Evolutionary conservation across 1,140 invertebrate genomes (phyloP).

Genomic region (Drosophila virilis): DNA sequence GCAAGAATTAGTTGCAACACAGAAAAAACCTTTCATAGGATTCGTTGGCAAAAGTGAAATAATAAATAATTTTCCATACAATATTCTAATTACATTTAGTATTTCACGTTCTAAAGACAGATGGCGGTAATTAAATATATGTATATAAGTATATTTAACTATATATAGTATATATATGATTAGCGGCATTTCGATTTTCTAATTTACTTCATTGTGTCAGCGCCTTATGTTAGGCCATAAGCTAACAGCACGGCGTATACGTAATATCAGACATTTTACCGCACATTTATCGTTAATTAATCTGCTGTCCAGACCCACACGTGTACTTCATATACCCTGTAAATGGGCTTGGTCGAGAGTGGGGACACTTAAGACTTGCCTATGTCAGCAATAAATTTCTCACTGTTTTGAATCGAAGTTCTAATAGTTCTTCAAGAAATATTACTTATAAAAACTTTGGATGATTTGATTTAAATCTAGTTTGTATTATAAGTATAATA

Average conservation of each 20-base stretch:
- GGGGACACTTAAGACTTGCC: background rate
- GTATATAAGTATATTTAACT: background rate
- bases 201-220: slow-evolving; percentile 12
- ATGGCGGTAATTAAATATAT: slow-evolving; percentile 2
- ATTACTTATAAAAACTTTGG: no score
- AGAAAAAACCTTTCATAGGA: background rate
- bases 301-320: slow-evolving; percentile 11
- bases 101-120: background rate
- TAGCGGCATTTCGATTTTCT: slow-evolving; percentile 9
- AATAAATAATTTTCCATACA: background rate
- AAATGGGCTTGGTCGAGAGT: background rate
- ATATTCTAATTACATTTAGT: background rate
- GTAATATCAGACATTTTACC: slow-evolving; percentile 27
- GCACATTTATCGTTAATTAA: slow-evolving; percentile 36
- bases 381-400: background rate
- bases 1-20: background rate
- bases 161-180: slow-evolving; percentile 6
- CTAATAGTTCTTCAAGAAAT: background rate
- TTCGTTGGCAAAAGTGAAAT: background rate
- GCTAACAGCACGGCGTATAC: slow-evolving; percentile 36
- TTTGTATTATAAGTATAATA: no score
- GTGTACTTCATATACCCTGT: slow-evolving; percentile 11
- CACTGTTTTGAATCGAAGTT: background rate
- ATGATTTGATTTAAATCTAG: background rate
- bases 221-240: slow-evolving; percentile 13